These are phyloP conservation scores for Erpobdella octoculata DNA, from an alignment of 2,888 invertebrate genomes.

Conservation along the genomic window DNA sequence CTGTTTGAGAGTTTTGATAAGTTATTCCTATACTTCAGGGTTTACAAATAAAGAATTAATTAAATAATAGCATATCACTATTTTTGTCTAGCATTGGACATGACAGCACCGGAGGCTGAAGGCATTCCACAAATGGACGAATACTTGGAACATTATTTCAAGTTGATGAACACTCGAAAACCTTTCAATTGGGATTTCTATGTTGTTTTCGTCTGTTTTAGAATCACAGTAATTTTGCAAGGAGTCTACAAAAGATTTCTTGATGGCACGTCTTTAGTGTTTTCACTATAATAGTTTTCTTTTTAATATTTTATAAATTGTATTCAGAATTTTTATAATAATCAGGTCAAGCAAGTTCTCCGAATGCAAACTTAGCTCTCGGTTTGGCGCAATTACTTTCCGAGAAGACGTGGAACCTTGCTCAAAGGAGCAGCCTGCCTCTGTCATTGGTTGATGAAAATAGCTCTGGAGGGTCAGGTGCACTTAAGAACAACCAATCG, in stretches of 20 bases:
- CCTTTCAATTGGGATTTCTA: constrained; percentile 48
- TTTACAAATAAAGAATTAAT: background rate
- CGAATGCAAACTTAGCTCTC: constrained; percentile 42
- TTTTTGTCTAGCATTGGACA: background rate
- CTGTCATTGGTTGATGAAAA: background rate
- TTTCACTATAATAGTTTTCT: background rate
- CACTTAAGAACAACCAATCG: background rate
- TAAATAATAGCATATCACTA: background rate
- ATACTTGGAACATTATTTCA: constrained; percentile 18
- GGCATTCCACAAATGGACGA: constrained; percentile 29
- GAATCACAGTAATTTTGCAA: constrained; percentile 51
- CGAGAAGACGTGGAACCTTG: constrained; percentile 43
- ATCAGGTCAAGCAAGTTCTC: constrained; percentile 48
- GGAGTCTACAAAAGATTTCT: constrained; percentile 49
- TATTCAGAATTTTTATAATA: too few relatives aligned
- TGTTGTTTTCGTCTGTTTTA: constrained; percentile 50
- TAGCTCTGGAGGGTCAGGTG: too few relatives aligned
- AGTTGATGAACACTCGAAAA: constrained; percentile 34
- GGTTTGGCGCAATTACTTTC: constrained; percentile 41
- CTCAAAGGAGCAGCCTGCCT: constrained; percentile 35
- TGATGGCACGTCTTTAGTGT: constrained; percentile 17
- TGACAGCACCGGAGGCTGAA: background rate
- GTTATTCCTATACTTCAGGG: too few relatives aligned
- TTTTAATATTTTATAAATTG: background rate
- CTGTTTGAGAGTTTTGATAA: too few relatives aligned